Base-by-base conservation (phyloP, 2,797 vertebrate genomes). In the Danio choprae region DNA sequence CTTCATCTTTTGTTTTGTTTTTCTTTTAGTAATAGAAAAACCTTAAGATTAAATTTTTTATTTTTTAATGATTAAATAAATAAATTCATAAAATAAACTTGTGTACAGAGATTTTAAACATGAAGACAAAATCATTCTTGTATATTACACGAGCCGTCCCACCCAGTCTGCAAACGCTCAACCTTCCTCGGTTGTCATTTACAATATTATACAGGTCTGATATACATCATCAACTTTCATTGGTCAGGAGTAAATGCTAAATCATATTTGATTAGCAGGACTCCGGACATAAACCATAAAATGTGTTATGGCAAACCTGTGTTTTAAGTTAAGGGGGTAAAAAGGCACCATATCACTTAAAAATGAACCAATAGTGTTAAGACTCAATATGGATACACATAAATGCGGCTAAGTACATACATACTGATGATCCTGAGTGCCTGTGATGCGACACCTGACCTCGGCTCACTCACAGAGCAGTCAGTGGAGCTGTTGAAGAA, bases 271-370 rank as follows among this genome's bases (percentile, higher is more conserved):
- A 64, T 68, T 43, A 82, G 77, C 76, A 53, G 15, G 18, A 48
- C 70, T 73, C 76, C 58, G 11, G 46, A 80, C 50, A 46, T 84
- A 87, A 87, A 86, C 88, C 88, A 83, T 86, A 88, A 83, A 90
- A 89, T 79, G 72, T 88, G 82, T 90, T 90, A 89, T 91, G 89
- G 91, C 87, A 85, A 83, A 86, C 88, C 88, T 81, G 87, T 86
- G 84, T 85, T 58, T 80, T 76, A 79, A 77, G 89, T 87, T 89
- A 84, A 85, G 88, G 44, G 77, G 46, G 65, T 90, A 72, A 90
- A 89, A 94, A 94, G 93, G 93, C 93, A 94, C 93, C 87, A 88
- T 89, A 89, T 93, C 90, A 93, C 91, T 90, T 93, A 84, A 93
- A 92, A 93, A 92, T 87, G 85, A 89, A 91, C 87, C 85, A 91